Conservation (phyloP, 2,888 invertebrate species). For the Oligia fasciuncula region DNA sequence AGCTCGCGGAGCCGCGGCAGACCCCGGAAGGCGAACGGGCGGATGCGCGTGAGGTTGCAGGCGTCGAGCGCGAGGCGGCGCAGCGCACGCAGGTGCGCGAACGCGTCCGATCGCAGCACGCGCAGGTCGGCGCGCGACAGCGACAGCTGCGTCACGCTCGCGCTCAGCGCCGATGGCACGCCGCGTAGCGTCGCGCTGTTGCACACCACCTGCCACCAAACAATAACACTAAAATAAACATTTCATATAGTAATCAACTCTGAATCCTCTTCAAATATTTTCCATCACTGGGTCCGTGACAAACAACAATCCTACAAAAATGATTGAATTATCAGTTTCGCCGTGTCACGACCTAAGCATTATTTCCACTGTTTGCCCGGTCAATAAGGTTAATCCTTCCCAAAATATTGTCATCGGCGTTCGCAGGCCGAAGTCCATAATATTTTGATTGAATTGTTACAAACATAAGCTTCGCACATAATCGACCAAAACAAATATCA, state of each 20-base stretch:
- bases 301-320: constrained; percentile 67
- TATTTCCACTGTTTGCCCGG: constrained; percentile 79
- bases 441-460: constrained; percentile 87
- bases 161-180: constrained; percentile 94
- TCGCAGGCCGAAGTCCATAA: constrained; percentile 77
- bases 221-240: constrained; percentile 52
- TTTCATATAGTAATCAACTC: constrained; percentile 54
- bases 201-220: constrained; percentile 93
- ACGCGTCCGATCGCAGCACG: constrained; percentile 95
- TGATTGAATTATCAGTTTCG: constrained; percentile 71
- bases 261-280: constrained; percentile 66
- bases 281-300: constrained; percentile 41
- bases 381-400: constrained; percentile 85
- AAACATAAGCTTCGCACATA: constrained; percentile 85
- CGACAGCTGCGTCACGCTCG: constrained; percentile 95
- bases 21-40: constrained; percentile 96
- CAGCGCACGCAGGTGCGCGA: constrained; percentile 94
- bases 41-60: constrained; percentile 95
- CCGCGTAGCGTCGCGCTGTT: constrained; percentile 95
- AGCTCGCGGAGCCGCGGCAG: constrained; percentile 94
- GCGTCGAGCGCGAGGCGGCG: constrained; percentile 96
- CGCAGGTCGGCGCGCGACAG: constrained; percentile 96
- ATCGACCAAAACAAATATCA: constrained; percentile 82
- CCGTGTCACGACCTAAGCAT: constrained; percentile 75
- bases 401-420: constrained; percentile 77